Base-by-base conservation (phyloP, 1,140 invertebrate species). In the Gryllus bimaculatus region DNA sequence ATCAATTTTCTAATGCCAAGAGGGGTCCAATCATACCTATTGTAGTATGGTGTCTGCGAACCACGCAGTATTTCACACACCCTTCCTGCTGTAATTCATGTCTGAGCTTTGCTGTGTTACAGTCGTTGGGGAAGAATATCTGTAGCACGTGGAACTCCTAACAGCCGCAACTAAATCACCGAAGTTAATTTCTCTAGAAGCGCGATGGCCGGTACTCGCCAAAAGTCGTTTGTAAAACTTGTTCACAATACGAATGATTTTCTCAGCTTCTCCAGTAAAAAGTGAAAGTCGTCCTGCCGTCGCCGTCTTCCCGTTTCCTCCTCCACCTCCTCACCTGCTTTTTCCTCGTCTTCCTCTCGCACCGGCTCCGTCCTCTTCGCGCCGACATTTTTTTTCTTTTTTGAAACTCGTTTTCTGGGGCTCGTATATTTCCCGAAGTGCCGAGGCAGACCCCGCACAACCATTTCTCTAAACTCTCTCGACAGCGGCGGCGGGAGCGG, bases 181-280 rank as follows among this genome's bases (percentile, higher is more conserved):
- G 18, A 66, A 66, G 54, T 66, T 66, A 66, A 66, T 66, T 66
- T 66, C 54, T 66, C 10, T 66, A 66, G 54, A 18, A 66, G 18
- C 54, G 54, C 54, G 54, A 18, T 18, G 54, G 54, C 54, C 10
- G 54, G 2, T 66, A 18, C 54, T 18, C 54, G 18, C 54, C 54
- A 66, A 66, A 66, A 66, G 54, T 66, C 54, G 54, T 66, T 66
- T 66, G 54, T 66, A 66, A 66, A 66, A 66, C 54, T 39, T 66
- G 54, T 66, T 18, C 54, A 66, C 54, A 13, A 66, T 10, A 13
- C 18, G 54, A 10, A 66, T 13, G 54, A 13, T 66, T 66, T 10
- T 66, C 54, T 10, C 54, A 66, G 18, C 54, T 66, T 39, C 26
- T 39, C 26, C 54, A 66, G 54, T 66, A 66, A 66, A 66, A 18